Conservation (phyloP, 1,140 invertebrate species). For the Musca domestica region DNA sequence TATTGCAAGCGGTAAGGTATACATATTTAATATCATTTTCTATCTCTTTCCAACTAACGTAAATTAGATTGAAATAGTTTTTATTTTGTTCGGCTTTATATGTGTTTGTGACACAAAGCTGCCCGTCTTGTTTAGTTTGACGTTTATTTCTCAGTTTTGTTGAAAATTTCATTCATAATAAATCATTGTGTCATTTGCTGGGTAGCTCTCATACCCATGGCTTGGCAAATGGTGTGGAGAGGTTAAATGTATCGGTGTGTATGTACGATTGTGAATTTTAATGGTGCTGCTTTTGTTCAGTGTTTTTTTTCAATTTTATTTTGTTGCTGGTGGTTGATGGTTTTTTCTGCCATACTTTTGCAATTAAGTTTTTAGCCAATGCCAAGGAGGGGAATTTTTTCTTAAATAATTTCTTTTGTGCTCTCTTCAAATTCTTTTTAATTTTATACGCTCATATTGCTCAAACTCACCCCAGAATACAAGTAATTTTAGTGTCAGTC, state of each 20-base stretch:
- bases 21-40: no score
- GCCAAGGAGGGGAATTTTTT: not conserved
- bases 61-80: not conserved
- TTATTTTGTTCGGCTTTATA: not conserved
- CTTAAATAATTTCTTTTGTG: conserved; percentile 22
- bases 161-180: conserved; percentile 31
- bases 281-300: not conserved
- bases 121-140: conserved; percentile 19
- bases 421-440: no score
- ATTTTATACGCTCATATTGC: no score
- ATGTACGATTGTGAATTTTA: not conserved
- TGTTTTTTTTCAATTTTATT: conserved; percentile 5
- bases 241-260: not conserved
- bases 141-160: conserved; percentile 26
- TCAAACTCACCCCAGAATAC: no score
- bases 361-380: not conserved
- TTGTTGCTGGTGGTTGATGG: conserved; percentile 10
- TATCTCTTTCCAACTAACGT: not conserved
- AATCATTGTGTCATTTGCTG: conserved; percentile 24
- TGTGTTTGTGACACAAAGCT: conserved; percentile 10
- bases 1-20: no score
- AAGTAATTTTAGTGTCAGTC: no score
- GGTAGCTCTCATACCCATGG: not conserved
- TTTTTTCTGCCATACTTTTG: not conserved
- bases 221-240: not conserved